Conservation (phyloP, 92 coral and sea anemone species). For the Blastomussa wellsi region DNA sequence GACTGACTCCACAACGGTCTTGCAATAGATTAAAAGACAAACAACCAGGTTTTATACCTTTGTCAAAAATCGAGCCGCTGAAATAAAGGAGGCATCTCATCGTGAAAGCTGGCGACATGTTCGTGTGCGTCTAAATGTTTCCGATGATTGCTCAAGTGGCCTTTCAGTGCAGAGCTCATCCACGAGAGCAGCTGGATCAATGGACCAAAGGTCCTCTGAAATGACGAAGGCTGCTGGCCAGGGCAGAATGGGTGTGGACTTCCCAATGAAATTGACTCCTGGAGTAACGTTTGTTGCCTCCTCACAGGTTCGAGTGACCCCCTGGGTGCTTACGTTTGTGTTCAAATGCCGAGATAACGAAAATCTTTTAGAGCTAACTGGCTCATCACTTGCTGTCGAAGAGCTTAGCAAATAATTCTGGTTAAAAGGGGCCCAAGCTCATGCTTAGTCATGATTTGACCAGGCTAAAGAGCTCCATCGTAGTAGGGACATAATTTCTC, state of each 20-base stretch:
- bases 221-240: background rate
- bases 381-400: background rate
- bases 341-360: background rate
- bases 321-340: constrained; percentile 13
- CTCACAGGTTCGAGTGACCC: constrained; percentile 8
- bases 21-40: constrained; percentile 31
- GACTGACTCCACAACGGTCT: constrained; percentile 53
- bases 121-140: constrained; percentile 29
- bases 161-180: no score
- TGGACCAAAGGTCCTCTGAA: no score
- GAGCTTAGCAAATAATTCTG: constrained; percentile 28
- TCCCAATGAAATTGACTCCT: constrained; percentile 13
- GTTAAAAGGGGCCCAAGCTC: constrained; percentile 31
- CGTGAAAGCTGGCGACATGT: constrained; percentile 35
- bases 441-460: constrained; percentile 24
- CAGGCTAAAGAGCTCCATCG: no score
- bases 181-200: no score
- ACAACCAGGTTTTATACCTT: constrained; percentile 32
- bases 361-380: background rate
- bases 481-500: constrained; percentile 31
- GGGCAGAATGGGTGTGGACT: background rate
- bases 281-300: constrained; percentile 8
- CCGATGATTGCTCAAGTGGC: no score
- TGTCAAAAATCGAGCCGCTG: constrained; percentile 40
- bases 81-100: constrained; percentile 24